Percentiles rank a stretch among this genome's conserved stretches.
Conservation (phyloP, 37 sponge, comb jelly and placozoan species). For the Bolinopsis microptera region DNA sequence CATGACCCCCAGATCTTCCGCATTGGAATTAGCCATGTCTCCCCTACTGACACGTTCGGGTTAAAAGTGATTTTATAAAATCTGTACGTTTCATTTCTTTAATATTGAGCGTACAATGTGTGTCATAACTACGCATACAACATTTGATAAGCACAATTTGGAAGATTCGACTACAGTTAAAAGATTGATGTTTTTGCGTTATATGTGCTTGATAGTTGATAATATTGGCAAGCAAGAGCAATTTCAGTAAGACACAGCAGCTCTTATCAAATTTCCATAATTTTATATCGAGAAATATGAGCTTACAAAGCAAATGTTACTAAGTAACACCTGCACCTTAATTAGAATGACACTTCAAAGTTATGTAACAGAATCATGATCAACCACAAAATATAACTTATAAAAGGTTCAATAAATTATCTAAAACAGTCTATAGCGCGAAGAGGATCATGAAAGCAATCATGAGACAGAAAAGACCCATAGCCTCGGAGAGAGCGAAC, state of each 20-base stretch:
- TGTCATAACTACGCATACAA: too few relatives aligned
- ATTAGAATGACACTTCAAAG: not conserved
- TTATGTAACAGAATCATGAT: not conserved
- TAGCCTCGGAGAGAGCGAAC: conserved; percentile 93
- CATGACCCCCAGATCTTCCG: not conserved
- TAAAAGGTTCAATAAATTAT: conserved; percentile 47
- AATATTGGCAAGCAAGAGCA: too few relatives aligned
- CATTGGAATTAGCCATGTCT: conserved; percentile 9
- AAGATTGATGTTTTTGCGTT: too few relatives aligned
- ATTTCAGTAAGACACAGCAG: not conserved
- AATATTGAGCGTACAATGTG: too few relatives aligned
- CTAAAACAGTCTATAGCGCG: conserved; percentile 73
- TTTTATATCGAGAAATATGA: not conserved
- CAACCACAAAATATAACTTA: conserved; percentile 25
- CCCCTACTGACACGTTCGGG: not conserved
- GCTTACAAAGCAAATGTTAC: not conserved
- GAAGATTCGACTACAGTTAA: too few relatives aligned
- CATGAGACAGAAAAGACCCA: conserved; percentile 97
- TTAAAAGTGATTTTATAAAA: too few relatives aligned
- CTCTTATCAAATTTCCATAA: not conserved
- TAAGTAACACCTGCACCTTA: not conserved
- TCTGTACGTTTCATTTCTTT: too few relatives aligned
- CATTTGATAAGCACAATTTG: too few relatives aligned
- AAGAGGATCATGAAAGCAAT: conserved; percentile 90
- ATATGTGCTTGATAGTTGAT: not conserved